Percentiles rank a stretch among this genome's conserved stretches.
These are phyloP conservation scores for Trachythela sp. DNA, from an alignment of 64 coral and sea anemone genomes.

Conservation along the genomic window DNA sequence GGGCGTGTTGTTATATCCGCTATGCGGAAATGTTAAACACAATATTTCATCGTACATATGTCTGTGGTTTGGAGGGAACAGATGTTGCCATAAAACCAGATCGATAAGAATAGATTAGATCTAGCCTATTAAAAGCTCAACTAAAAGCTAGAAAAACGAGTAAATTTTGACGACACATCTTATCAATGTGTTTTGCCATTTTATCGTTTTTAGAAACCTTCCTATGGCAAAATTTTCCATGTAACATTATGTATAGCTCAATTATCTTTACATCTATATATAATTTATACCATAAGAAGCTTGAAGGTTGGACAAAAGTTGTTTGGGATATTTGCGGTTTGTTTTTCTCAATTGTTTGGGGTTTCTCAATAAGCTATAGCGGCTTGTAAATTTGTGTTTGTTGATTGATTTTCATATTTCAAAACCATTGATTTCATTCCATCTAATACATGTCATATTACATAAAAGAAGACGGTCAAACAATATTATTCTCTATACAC, in stretches of 20 bases:
- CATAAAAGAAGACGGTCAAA: too few species aligned
- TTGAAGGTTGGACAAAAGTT: neutral
- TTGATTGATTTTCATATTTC: too few species aligned
- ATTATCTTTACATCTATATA: too few species aligned
- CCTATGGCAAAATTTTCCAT: too few species aligned
- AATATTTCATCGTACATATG: neutral
- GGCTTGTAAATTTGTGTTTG: too few species aligned
- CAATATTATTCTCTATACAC: too few species aligned
- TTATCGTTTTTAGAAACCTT: too few species aligned
- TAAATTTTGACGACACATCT: neutral
- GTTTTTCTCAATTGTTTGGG: neutral
- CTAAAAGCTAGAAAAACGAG: neutral
- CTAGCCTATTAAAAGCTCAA: neutral
- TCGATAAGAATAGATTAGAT: neutral
- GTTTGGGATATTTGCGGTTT: neutral
- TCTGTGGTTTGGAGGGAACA: neutral
- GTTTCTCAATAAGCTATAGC: neutral
- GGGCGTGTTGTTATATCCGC: too few species aligned
- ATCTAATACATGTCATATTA: too few species aligned
- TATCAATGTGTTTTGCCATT: neutral
- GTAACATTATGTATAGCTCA: too few species aligned
- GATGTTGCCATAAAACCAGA: neutral
- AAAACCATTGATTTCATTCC: too few species aligned
- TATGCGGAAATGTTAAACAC: neutral
- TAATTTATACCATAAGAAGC: neutral